Conservation (phyloP, 2,113 vertebrate genomes). For the Megaceryle maxima region DNA sequence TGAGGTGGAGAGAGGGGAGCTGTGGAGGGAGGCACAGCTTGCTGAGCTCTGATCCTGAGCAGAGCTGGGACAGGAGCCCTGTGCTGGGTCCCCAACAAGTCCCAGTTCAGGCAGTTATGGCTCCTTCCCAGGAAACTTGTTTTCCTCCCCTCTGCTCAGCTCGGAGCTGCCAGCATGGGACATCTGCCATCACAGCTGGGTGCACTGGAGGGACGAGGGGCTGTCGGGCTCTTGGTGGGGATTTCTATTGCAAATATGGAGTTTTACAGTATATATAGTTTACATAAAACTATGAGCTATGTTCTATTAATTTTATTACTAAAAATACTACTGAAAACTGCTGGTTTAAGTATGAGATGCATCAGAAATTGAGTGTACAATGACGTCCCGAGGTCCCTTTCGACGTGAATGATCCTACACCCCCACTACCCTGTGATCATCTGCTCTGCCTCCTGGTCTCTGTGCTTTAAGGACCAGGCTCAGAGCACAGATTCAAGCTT, state of each 20-base stretch:
- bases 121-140: neutral
- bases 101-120: neutral
- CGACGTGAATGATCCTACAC: neutral
- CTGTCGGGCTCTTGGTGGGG: rapidly evolving
- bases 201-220: rapidly evolving
- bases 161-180: neutral
- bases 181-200: neutral
- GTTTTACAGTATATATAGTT: neutral
- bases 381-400: neutral
- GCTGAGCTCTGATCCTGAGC: rapidly evolving
- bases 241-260: neutral
- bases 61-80: neutral
- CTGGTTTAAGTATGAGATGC: neutral
- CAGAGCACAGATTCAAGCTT: neutral
- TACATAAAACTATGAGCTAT: neutral
- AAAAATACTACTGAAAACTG: neutral
- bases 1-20: neutral
- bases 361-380: neutral
- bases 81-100: neutral
- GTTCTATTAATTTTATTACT: neutral
- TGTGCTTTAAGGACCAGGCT: neutral
- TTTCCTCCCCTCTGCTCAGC: neutral
- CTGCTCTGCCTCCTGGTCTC: neutral
- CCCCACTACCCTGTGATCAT: neutral
- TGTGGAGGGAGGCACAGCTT: neutral